phyloP scores from a whole-genome alignment of 2,113 vertebrate genomes.

The Cairina moschata region DNA sequence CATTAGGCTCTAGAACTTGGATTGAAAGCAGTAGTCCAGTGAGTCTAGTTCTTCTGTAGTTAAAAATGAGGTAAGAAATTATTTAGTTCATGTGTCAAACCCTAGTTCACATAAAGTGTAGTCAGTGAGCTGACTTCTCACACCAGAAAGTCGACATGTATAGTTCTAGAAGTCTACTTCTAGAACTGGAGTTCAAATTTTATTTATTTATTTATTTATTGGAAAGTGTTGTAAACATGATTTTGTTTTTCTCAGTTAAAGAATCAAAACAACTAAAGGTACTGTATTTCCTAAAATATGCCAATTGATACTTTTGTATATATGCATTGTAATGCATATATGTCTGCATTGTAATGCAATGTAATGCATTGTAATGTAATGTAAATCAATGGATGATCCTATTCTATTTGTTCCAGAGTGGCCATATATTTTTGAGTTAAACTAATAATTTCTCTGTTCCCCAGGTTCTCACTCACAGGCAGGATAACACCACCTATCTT shows the following conservation, averaged over 20 bases:
- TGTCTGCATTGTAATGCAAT: neutral
- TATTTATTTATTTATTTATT: neutral
- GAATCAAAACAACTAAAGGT: neutral
- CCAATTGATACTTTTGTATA: neutral
- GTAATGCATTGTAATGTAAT: too few relatives aligned
- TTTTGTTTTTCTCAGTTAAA: neutral
- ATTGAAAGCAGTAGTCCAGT: neutral
- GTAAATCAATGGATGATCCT: neutral
- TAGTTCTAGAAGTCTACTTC: neutral
- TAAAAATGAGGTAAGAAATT: neutral
- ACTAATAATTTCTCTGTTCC: neutral
- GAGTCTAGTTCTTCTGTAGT: neutral
- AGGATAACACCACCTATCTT: neutral
- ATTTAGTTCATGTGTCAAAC: neutral
- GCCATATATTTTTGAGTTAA: neutral
- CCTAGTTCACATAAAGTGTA: neutral
- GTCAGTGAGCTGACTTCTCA: neutral
- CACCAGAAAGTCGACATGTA: neutral
- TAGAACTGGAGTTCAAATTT: neutral
- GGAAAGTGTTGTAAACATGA: neutral
- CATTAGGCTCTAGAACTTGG: neutral
- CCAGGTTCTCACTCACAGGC: neutral
- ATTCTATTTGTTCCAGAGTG: neutral
- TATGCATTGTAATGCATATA: neutral
- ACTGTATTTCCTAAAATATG: neutral